Evolutionary conservation across 2,113 vertebrate genomes (phyloP), one percentile per base, ranked within the genome.

Genomic region (Cisticola juncidis): DNA sequence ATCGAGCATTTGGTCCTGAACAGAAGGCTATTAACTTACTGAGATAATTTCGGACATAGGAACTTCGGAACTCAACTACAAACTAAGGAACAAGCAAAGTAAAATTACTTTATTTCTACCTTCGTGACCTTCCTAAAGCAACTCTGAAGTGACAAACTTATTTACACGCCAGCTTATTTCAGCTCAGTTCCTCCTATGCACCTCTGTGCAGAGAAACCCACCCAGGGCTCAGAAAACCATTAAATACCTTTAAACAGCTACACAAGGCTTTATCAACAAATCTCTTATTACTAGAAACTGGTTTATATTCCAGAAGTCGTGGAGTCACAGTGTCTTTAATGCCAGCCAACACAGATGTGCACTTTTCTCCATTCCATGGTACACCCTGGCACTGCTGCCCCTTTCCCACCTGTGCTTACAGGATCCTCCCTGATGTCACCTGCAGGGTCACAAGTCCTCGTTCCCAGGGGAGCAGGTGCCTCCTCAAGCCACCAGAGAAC

Each of bases 331-430:
- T 9, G 26, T 38, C 36, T 90, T 68, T 50, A 86, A 50, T 4
- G 16, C 29, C 22, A 40, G 2, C 23, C 38, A 21, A 6, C 1
- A 36, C 9, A 82, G 42, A 47, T 3, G 2, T 26, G 12, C 48
- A 51, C 6, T 21, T 6, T 24, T 12, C 35, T 21, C 1, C 18
- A 33, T 13, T 10, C 35, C 50, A 4, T 2, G 7, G 31, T 4
- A 24, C 14, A 13, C 4, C 42, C 62, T 1, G 22, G 45, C 16
- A 40, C 1, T 23, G 12, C 58, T 69, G 56, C 14, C 40, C 36
- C 25, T 24, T 5, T 23, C 5, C 19, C 1, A 6, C 7, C n/a
- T 29, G 10, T 1, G 0, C 51, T 78, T 6, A 14, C 42, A 33
- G 0, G 0, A 65, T 20, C 20, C 40, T 62, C 68, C 42, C 68